A percentile compares a stretch with the other conserved stretches of the same genome.
These are phyloP conservation scores for Nemopilema nomurai DNA, from an alignment of 30 jellyfish, hydroid and myxozoan genomes.

Conservation along the genomic window DNA sequence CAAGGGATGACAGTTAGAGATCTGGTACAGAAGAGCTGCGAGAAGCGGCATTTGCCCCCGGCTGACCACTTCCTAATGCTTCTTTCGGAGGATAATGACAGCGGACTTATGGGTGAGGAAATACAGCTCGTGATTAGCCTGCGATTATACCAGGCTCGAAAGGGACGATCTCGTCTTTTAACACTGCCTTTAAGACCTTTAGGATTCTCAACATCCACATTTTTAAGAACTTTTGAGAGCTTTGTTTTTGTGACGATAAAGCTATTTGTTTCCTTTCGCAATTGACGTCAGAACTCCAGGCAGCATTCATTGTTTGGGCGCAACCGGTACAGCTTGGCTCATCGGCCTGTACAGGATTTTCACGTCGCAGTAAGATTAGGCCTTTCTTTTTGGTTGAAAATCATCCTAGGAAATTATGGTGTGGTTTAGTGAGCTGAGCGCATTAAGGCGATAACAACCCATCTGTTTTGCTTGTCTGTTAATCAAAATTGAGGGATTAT, in stretches of 20 bases:
- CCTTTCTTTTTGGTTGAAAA: not conserved
- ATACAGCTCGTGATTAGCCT: no score
- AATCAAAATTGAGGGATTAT: not conserved
- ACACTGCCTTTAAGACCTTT: no score
- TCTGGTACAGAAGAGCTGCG: conserved; percentile 64
- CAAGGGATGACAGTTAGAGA: conserved; percentile 64
- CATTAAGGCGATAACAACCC: not conserved
- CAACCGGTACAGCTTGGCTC: no score
- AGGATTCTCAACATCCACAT: no score
- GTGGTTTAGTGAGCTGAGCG: not conserved
- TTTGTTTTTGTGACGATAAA: no score
- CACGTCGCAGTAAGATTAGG: not conserved
- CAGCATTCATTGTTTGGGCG: no score
- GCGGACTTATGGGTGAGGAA: conserved; percentile 71
- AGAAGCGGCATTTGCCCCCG: conserved; percentile 62
- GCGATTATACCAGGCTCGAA: no score
- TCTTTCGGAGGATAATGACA: conserved; percentile 75
- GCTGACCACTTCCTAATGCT: conserved; percentile 78
- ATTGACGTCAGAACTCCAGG: no score
- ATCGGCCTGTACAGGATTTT: no score
- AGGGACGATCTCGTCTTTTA: no score
- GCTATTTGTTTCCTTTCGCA: no score
- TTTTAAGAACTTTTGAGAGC: no score
- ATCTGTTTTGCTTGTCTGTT: not conserved
- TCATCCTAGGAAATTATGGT: not conserved